phyloP scores from a whole-genome alignment of 2,113 vertebrate species.

The Thamnophis sirtalis region DNA sequence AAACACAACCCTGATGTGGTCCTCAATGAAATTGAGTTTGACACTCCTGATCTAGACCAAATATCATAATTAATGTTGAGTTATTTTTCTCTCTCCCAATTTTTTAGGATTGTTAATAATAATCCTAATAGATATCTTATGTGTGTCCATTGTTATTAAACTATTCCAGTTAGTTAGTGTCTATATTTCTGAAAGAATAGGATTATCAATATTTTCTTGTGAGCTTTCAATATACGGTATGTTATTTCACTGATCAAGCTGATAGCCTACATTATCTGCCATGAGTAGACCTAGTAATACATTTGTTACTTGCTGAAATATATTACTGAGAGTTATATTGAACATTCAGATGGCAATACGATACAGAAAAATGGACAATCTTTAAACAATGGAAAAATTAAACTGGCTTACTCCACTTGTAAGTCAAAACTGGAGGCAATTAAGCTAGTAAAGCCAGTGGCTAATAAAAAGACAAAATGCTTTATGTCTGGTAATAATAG shows the following conservation, averaged over 20 bases:
- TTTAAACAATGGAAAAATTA: not conserved
- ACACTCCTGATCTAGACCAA: conserved; percentile 24
- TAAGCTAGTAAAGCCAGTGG: not conserved
- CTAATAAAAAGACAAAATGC: not conserved
- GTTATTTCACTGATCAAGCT: not conserved
- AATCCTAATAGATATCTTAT: not conserved
- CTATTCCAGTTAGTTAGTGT: not conserved
- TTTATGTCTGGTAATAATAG: not conserved
- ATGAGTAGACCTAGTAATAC: not conserved
- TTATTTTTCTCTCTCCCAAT: not conserved
- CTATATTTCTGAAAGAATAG: not conserved
- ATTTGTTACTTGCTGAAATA: not conserved
- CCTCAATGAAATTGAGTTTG: too few species aligned
- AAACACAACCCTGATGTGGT: too few species aligned
- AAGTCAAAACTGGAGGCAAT: not conserved
- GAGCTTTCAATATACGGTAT: not conserved
- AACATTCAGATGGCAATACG: not conserved
- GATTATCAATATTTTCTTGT: not conserved
- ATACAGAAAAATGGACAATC: not conserved
- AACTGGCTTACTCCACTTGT: not conserved
- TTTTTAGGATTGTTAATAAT: not conserved
- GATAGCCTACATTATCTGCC: not conserved
- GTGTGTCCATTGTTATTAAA: not conserved
- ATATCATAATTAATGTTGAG: conserved; percentile 44
- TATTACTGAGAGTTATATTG: not conserved